These are phyloP conservation scores for Aplocera efformata DNA, from an alignment of 2,888 invertebrate species.

Conservation along the genomic window DNA sequence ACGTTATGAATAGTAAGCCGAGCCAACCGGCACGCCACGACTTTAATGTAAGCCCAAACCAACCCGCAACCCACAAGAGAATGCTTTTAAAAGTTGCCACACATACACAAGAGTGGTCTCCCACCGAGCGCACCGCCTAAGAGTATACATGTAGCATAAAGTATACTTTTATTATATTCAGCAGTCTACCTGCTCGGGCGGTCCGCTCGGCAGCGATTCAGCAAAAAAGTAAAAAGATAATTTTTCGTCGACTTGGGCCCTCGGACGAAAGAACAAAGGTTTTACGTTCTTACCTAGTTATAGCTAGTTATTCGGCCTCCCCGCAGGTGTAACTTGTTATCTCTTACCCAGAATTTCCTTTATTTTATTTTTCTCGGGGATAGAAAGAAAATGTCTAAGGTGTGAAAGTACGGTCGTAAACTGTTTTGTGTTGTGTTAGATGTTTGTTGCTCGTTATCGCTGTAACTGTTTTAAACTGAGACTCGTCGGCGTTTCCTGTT, in stretches of 20 bases:
- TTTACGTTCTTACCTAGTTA: constrained; percentile 67
- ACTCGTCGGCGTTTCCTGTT: constrained; percentile 13
- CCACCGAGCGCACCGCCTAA: constrained; percentile 26
- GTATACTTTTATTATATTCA: constrained; percentile 58
- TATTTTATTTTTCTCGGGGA: constrained; percentile 49
- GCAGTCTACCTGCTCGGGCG: constrained; percentile 66
- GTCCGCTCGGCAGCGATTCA: constrained; percentile 59
- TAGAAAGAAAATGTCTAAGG: constrained; percentile 46
- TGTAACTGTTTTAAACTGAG: constrained; percentile 25
- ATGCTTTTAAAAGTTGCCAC: constrained; percentile 33
- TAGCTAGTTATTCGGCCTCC: constrained; percentile 64
- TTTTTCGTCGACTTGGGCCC: constrained; percentile 65
- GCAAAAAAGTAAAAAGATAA: constrained; percentile 75
- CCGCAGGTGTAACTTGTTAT: constrained; percentile 75
- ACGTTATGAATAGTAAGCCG: constrained; percentile 21
- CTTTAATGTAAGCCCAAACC: constrained; percentile 22
- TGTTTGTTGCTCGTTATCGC: constrained; percentile 32
- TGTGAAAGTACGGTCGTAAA: constrained; percentile 48
- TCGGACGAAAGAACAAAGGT: constrained; percentile 71
- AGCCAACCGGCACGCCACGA: constrained; percentile 18
- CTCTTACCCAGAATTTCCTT: constrained; percentile 61
- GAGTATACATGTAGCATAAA: constrained; percentile 36
- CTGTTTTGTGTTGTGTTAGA: constrained; percentile 35
- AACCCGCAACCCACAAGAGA: constrained; percentile 28
- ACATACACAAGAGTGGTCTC: constrained; percentile 30